Percentiles rank a stretch among this genome's conserved stretches.
phyloP scores from a whole-genome alignment of 2,797 vertebrate species.

The Rallus crepitans region DNA sequence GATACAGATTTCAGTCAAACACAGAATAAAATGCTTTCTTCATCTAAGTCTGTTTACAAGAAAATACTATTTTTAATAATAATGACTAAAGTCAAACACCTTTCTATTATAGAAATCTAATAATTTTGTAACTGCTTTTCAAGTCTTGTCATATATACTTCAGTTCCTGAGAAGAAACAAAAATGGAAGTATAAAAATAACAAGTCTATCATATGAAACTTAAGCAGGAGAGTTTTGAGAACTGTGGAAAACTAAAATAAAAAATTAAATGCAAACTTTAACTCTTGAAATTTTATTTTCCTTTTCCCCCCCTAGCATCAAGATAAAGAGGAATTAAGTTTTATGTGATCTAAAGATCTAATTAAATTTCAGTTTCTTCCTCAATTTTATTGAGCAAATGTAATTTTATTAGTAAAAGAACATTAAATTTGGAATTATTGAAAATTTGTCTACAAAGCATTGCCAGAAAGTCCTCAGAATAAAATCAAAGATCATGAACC shows the following conservation, averaged over 20 bases:
- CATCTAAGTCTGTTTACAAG: slow-evolving; percentile 35
- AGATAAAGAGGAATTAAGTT: background rate
- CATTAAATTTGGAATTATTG: slow-evolving; percentile 11
- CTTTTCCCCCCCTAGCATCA: background rate
- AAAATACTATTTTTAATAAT: slow-evolving; percentile 53
- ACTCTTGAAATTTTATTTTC: background rate
- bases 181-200: background rate
- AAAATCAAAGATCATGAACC: background rate
- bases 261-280: background rate
- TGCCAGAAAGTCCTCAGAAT: background rate
- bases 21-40: slow-evolving; percentile 36
- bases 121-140: background rate
- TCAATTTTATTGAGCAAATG: background rate
- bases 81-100: background rate
- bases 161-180: background rate
- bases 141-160: background rate
- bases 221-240: background rate
- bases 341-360: background rate
- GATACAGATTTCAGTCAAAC: slow-evolving; percentile 36
- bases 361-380: background rate
- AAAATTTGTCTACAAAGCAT: background rate
- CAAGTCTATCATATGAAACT: background rate
- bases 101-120: background rate
- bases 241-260: background rate
- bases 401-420: background rate